A percentile compares a stretch with the other conserved stretches of the same genome.
phyloP scores from a whole-genome alignment of 2,113 vertebrate species.

The Tachysurus vachellii region DNA sequence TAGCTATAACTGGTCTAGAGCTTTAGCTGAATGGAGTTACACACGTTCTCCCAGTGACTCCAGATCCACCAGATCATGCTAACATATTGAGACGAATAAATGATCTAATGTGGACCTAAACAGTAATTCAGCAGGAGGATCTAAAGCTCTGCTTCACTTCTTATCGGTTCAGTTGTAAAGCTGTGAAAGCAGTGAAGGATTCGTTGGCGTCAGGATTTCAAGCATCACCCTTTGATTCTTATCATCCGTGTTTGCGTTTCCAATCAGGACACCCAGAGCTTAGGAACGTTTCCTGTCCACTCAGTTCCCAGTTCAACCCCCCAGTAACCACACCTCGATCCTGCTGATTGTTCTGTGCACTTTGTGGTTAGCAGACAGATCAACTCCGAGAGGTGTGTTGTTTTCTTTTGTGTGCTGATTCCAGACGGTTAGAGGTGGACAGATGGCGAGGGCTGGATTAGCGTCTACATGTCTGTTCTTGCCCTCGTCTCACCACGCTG shows the following conservation, averaged over 20 bases:
- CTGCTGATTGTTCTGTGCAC: background rate
- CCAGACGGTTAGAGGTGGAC: conserved; percentile 22
- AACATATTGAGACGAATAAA: background rate
- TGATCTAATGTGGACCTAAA: background rate
- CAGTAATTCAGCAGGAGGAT: background rate
- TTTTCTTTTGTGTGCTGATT: background rate
- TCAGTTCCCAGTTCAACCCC: background rate
- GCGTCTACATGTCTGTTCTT: background rate
- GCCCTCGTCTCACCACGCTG: background rate
- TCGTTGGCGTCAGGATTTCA: background rate
- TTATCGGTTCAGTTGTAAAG: background rate
- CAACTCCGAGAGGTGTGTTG: background rate
- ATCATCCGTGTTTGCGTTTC: background rate
- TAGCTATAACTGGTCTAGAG: background rate
- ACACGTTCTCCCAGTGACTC: background rate
- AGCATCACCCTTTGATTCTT: background rate
- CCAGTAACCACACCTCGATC: background rate
- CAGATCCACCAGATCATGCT: background rate
- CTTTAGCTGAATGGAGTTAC: background rate
- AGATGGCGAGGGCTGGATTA: conserved; percentile 58
- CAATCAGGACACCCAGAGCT: background rate
- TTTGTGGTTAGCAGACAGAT: background rate
- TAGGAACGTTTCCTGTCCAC: background rate
- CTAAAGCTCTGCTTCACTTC: background rate
- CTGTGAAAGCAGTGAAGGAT: background rate